Evolutionary conservation across 2,113 vertebrate genomes (phyloP).

Genomic region (Psittacula cyanocephala): DNA sequence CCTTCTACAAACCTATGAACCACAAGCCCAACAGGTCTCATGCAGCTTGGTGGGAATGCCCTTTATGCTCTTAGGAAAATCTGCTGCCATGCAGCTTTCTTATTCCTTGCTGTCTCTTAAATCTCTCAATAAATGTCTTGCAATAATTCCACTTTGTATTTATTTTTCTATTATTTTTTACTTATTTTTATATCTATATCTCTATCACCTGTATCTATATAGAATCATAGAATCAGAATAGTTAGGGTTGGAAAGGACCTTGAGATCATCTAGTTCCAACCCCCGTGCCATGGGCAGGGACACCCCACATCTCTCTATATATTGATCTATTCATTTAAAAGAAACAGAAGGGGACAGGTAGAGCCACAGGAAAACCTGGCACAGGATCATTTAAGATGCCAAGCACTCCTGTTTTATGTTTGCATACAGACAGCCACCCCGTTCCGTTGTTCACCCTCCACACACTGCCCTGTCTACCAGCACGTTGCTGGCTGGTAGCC

Average conservation of each 20-base stretch:
- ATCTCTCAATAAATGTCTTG: neutral
- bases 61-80: neutral
- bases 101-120: neutral
- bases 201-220: neutral
- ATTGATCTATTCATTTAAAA: neutral
- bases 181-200: neutral
- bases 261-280: too few relatives aligned
- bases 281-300: too few relatives aligned
- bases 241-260: too few relatives aligned
- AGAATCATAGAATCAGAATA: too few relatives aligned
- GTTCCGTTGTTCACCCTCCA: accelerated
- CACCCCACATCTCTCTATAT: neutral
- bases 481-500: accelerated
- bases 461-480: neutral
- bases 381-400: neutral
- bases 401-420: neutral
- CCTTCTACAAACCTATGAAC: neutral
- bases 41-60: neutral
- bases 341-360: neutral
- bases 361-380: neutral
- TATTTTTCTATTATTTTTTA: neutral
- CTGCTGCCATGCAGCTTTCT: neutral
- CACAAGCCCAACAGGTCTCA: neutral
- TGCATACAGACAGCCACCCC: neutral
- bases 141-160: neutral